Conservation (phyloP, 1,140 invertebrate genomes). For the Drosophila subobscura region DNA sequence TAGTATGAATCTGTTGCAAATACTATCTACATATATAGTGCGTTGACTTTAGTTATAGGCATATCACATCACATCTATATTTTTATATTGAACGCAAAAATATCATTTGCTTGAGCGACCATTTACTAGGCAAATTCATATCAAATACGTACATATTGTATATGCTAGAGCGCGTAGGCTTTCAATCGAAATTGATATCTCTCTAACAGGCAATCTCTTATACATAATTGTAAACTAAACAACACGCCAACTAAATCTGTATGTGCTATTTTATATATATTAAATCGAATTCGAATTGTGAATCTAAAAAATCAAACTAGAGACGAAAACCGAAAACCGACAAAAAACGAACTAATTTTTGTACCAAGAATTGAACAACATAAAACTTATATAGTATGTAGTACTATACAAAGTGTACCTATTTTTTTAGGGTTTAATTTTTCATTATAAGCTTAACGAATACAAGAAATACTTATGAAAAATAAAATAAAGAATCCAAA, state of each 20-base stretch:
- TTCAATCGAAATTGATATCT: constrained; percentile 48
- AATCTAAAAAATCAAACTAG: constrained; percentile 35
- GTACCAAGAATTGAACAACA: constrained; percentile 61
- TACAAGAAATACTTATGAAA: constrained; percentile 42
- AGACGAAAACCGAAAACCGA: too few relatives aligned
- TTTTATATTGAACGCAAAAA: constrained; percentile 67
- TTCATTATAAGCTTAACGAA: constrained; percentile 42
- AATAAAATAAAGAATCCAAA: constrained; percentile 41
- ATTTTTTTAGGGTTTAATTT: constrained; percentile 56
- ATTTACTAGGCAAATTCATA: constrained; percentile 58
- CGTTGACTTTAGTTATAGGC: constrained; percentile 77
- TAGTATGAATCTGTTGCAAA: constrained; percentile 43
- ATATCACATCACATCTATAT: constrained; percentile 63
- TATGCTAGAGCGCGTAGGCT: constrained; percentile 49
- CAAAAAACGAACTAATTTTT: constrained; percentile 58
- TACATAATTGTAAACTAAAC: constrained; percentile 16
- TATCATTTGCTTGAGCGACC: constrained; percentile 58
- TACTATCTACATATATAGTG: constrained; percentile 50
- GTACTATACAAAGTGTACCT: constrained; percentile 47
- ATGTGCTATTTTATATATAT: constrained; percentile 61
- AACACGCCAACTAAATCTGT: constrained; percentile 52
- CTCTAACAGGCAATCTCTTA: constrained; percentile 72
- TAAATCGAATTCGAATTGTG: constrained; percentile 28
- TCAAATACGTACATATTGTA: constrained; percentile 39
- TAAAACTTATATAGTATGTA: constrained; percentile 15